These are phyloP conservation scores for Pseudeuparius sepicola DNA, from an alignment of 2,888 invertebrate species.

Conservation along the genomic window DNA sequence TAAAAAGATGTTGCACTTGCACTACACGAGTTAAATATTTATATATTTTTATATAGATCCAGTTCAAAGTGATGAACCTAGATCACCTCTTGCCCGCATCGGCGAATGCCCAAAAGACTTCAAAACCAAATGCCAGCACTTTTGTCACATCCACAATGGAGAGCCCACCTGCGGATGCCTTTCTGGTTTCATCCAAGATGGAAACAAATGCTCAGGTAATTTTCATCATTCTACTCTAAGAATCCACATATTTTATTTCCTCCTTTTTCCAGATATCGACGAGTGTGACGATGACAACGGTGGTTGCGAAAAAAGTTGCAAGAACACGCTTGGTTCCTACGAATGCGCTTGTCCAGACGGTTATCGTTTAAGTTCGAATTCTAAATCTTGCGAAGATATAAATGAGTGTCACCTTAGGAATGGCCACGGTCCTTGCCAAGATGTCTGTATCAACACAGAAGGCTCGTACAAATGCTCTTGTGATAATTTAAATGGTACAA, in stretches of 20 bases:
- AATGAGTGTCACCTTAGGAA: constrained; percentile 37
- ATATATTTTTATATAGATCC: no score
- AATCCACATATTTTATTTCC: no score
- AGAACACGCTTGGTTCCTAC: constrained; percentile 46
- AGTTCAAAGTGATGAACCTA: no score
- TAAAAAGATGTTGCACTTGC: no score
- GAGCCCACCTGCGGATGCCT: constrained; percentile 30
- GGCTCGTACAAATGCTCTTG: constrained; percentile 40
- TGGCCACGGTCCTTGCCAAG: constrained; percentile 34
- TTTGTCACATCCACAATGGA: constrained; percentile 32
- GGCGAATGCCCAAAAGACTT: constrained; percentile 23
- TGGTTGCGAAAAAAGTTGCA: constrained; percentile 45
- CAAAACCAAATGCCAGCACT: constrained; percentile 40
- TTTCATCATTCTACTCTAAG: no score
- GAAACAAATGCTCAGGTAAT: constrained; percentile 29
- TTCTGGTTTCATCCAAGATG: constrained; percentile 26
- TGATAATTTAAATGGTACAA: constrained; percentile 33
- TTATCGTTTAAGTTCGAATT: constrained; percentile 35
- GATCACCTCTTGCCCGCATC: no score
- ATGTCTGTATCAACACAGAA: constrained; percentile 37
- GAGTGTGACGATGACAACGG: constrained; percentile 37
- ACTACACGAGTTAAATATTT: no score
- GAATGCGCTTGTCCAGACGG: constrained; percentile 47
- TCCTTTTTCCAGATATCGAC: constrained; percentile 40
- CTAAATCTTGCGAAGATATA: constrained; percentile 33